phyloP scores from a whole-genome alignment of 1,140 invertebrate species.

The Octopus sinensis region DNA sequence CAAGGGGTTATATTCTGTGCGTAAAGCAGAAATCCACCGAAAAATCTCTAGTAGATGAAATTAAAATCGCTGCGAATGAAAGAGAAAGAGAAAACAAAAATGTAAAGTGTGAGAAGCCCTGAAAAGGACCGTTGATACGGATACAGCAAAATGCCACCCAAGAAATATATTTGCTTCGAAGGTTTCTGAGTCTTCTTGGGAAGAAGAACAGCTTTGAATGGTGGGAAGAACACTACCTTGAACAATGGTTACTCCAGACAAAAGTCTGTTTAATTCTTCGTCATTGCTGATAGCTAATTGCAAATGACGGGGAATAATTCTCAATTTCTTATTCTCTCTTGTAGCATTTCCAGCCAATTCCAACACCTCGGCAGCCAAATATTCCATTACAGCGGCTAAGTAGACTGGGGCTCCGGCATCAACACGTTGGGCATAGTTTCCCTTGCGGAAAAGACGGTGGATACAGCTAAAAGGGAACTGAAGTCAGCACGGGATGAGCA shows the following conservation, averaged over 20 bases:
- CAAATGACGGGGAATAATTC: slow-evolving; percentile 42
- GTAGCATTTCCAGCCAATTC: slow-evolving; percentile 74
- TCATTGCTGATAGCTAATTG: slow-evolving; percentile 48
- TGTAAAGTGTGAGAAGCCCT: too few relatives aligned
- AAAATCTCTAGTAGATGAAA: too few relatives aligned
- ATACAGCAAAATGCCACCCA: too few relatives aligned
- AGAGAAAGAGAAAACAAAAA: too few relatives aligned
- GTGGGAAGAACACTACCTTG: slow-evolving; percentile 53
- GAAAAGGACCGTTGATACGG: too few relatives aligned
- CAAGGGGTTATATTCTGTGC: too few relatives aligned
- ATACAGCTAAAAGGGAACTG: slow-evolving; percentile 49
- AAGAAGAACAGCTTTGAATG: slow-evolving; percentile 47
- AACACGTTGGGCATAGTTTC: slow-evolving; percentile 41
- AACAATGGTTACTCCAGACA: slow-evolving; percentile 46
- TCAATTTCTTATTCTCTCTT: slow-evolving; percentile 59
- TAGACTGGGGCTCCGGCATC: slow-evolving; percentile 47
- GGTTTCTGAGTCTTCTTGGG: slow-evolving; percentile 42
- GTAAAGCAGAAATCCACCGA: too few relatives aligned
- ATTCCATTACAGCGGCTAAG: slow-evolving; percentile 52
- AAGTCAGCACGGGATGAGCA: too few relatives aligned
- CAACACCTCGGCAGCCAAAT: slow-evolving; percentile 57
- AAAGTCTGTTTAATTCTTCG: too few relatives aligned
- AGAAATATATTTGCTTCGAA: slow-evolving; percentile 7
- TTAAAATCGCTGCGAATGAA: too few relatives aligned
- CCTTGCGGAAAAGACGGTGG: slow-evolving; percentile 43